Base-by-base conservation (phyloP, 2,888 invertebrate species). In the Agonopterix alstromeriana region DNA sequence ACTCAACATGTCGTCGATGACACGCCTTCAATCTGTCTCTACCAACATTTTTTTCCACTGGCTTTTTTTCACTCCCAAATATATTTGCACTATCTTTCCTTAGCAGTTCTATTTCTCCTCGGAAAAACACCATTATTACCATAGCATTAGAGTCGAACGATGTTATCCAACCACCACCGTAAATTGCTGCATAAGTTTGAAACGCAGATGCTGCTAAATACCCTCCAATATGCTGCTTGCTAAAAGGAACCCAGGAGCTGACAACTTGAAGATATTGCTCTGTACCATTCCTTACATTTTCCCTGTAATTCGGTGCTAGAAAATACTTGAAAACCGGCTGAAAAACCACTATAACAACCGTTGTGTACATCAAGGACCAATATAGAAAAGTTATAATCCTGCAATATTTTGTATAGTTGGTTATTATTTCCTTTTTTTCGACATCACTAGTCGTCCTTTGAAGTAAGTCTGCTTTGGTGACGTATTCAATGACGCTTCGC, bases 81-180 rank as follows among this genome's bases (percentile, higher is more conserved):
- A 87, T 73, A 45, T 68, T 49, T 1, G 57, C 48, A 10, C 76
- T 71, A 56, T 84, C 82, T 10, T 70, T 66, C 45, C 68, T 75
- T 8, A 86, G 48, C 35, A 85, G 49, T 48, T 83, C 75, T 38
- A 87, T 47, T 52, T 85, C 84, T 7, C 70, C 68, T 67, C 63
- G 79, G 45, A 87, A 81, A 55, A 84, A 87, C 0, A 84, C 80
- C 87, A 87, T 86, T 0, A 79, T 77, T 0, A 82, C 84, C 58
- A 87, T 77, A 0, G 84, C 75, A 35, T 77, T 83, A 0, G 81
- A 74, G 50, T 87, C 87, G 45, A 79, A 85, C 0, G 85, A 79
- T 0, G 82, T 82, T 4, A 87, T 85, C 84, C 83, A 86, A 0
- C 84, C 84, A 0, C 80, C 80, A 0, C 83, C 87, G 3, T 82